phyloP scores from a whole-genome alignment of 2,888 invertebrate species.

The Drosophila dives region DNA sequence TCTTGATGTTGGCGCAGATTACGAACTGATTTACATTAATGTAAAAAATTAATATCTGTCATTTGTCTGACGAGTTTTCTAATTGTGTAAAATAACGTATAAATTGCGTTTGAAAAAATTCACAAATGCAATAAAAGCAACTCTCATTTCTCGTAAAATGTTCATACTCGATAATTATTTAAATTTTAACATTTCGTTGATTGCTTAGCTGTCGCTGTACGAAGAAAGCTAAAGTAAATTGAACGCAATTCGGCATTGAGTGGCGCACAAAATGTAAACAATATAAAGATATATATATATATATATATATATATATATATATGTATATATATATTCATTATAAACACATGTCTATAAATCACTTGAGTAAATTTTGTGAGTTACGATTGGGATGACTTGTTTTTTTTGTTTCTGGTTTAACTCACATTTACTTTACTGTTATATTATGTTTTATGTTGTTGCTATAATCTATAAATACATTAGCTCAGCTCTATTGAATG shows the following conservation, averaged over 20 bases:
- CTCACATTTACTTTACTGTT: conserved; percentile 47
- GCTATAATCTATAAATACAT: conserved; percentile 8
- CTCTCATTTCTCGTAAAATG: not conserved
- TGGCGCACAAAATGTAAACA: not conserved
- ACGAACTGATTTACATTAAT: not conserved
- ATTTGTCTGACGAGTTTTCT: not conserved
- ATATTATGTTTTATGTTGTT: conserved; percentile 17
- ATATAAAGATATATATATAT: conserved; percentile 4
- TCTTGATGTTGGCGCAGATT: not conserved
- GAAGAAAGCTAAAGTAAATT: conserved; percentile 33
- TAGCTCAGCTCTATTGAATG: conserved; percentile 10
- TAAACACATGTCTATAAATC: conserved; percentile 10
- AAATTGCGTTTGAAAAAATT: not conserved
- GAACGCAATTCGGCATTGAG: conserved; percentile 31
- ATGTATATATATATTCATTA: not conserved
- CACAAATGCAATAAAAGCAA: not conserved
- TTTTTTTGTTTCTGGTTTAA: conserved; percentile 3
- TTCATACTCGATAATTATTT: not conserved
- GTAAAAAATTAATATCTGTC: not conserved
- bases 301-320: conserved; percentile 1
- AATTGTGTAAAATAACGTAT: not conserved
- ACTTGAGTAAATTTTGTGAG: conserved; percentile 15
- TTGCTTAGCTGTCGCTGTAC: conserved; percentile 25
- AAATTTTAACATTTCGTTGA: conserved; percentile 10
- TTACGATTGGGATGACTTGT: conserved; percentile 28